Evolutionary conservation across 2,113 vertebrate species (phyloP).

Genomic region (Craseonycteris thonglongyai): DNA sequence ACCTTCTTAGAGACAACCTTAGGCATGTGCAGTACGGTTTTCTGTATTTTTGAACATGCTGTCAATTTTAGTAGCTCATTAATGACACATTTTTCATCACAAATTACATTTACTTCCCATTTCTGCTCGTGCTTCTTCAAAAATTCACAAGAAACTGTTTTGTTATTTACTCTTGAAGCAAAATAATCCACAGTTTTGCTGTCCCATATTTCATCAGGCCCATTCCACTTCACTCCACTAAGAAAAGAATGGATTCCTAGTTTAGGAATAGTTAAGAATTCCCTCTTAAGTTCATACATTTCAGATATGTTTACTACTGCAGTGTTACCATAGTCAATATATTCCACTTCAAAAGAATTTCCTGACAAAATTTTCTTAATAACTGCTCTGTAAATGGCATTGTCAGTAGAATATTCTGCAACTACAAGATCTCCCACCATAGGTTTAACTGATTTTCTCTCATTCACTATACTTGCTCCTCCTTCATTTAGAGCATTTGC

Average conservation of each 20-base stretch:
- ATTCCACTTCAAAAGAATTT: constrained; percentile 81
- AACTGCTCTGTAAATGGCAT: constrained; percentile 82
- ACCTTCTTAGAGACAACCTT: neutral
- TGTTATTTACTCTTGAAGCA: constrained; percentile 68
- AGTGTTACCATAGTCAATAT: constrained; percentile 89
- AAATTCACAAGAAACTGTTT: constrained; percentile 83
- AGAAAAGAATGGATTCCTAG: constrained; percentile 84
- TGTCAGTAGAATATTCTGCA: constrained; percentile 78
- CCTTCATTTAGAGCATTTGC: constrained; percentile 77
- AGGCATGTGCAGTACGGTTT: neutral
- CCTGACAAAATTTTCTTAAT: constrained; percentile 71
- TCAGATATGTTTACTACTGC: constrained; percentile 76
- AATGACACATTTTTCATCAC: constrained; percentile 66
- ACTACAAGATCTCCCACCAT: constrained; percentile 77
- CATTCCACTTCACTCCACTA: constrained; percentile 62
- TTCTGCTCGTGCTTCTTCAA: constrained; percentile 69
- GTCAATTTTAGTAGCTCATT: constrained; percentile 58
- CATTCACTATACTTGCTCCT: constrained; percentile 38
- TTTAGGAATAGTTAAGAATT: constrained; percentile 78
- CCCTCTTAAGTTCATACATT: constrained; percentile 74
- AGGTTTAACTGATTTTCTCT: constrained; percentile 38
- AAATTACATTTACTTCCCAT: constrained; percentile 84
- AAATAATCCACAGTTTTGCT: constrained; percentile 71
- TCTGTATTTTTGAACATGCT: neutral
- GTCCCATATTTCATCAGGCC: constrained; percentile 58